Evolutionary conservation across 2,888 invertebrate genomes (phyloP), one percentile per base, ranked within the genome.

Genomic region (Heliconius sara): DNA sequence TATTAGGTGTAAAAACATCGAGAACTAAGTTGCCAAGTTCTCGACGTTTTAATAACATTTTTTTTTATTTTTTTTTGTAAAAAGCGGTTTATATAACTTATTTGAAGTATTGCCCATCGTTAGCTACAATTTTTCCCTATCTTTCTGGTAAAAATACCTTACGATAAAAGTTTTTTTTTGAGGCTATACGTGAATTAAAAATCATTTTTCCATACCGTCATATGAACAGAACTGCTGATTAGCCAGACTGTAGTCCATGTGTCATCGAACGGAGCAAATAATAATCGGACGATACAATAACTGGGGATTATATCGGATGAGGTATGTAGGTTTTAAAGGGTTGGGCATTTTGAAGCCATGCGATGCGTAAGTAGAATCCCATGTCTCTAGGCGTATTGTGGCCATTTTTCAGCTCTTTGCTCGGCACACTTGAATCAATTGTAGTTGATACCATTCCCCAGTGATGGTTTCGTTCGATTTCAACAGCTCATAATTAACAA

Each of bases 401-500:
- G 52, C 47, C 75, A 52, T 66, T 39, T 39, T 39, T 39, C 10
- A 39, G 43, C 13, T 2, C 39, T 22, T 25, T 66, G 75, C 47
- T 47, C 66, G 75, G 12, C 75, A 43, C 30, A 76, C 16, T 25
- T 39, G 66, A 25, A 66, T 65, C 19, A 66, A 66, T 66, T 66
- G 47, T 12, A n/a, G n/a, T 76, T 27, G 47, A 43, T 65, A 66
- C 39, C 25, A 25, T 27, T 1, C 43, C 25, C 66, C 19, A 66
- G 30, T 75, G 47, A 66, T 47, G 3, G 39, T 66, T 76, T 76
- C 47, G 22, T 22, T 47, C 13, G 52, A 22, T 65, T 52, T 65
- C 10, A 76, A 66, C 43, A 76, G 22, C 34, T 67, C 67, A 76
- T 76, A 67, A 67, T 34, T 27, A 6, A 52, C 22, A 12, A 76